Conservation (phyloP, 2,113 vertebrate species). For the Eptesicus fuscus region DNA sequence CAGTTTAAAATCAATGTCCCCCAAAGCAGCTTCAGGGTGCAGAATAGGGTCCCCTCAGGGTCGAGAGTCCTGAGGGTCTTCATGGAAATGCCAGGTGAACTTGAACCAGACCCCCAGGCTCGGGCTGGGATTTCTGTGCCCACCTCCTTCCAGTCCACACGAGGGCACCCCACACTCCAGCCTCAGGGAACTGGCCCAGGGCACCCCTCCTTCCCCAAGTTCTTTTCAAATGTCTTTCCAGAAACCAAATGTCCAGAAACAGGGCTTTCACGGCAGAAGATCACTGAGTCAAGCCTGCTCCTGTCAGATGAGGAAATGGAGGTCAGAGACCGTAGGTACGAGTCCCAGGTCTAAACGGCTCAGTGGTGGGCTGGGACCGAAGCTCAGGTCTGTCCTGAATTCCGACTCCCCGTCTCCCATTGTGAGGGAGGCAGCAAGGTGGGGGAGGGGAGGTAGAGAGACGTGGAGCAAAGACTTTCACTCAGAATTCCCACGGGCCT, state of each 20-base stretch:
- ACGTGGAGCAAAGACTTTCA: not conserved
- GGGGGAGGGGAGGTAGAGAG: not conserved
- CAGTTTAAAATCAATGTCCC: not conserved
- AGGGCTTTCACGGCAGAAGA: not conserved
- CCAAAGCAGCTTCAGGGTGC: not conserved
- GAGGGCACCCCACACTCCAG: not conserved
- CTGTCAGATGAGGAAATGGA: not conserved
- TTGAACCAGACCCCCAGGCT: not conserved
- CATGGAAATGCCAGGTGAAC: not conserved
- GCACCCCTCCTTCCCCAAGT: not conserved
- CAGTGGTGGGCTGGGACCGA: not conserved
- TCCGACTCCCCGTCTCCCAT: not conserved
- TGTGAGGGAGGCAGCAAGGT: not conserved
- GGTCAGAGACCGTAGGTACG: rapidly evolving
- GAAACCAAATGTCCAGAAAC: not conserved
- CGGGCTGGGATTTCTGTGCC: not conserved
- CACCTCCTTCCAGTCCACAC: not conserved
- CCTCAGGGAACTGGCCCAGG: not conserved
- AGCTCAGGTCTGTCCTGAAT: not conserved
- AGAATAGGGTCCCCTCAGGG: not conserved
- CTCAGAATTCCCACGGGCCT: not conserved
- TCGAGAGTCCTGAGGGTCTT: not conserved
- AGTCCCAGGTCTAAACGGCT: not conserved
- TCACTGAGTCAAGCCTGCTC: no score
- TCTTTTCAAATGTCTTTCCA: not conserved